Percentiles rank a stretch among this genome's conserved stretches.
Conservation (phyloP, 2,797 vertebrate genomes). For the Sparidentex hasta region DNA sequence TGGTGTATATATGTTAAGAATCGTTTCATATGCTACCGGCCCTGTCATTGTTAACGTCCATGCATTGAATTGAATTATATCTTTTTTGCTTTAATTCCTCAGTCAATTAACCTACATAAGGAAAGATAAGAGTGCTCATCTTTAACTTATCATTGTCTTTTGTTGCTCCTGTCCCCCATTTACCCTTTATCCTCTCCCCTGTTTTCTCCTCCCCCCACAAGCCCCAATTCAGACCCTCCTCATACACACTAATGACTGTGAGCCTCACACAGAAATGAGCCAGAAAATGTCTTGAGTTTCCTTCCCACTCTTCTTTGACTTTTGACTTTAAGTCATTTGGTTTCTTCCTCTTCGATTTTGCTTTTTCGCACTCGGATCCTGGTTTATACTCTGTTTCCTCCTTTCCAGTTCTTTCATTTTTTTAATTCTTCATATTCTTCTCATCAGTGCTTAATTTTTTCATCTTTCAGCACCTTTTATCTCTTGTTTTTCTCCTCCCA, state of each 20-base stretch:
- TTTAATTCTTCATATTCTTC: slow-evolving; percentile 3
- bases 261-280: not conserved
- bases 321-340: not conserved
- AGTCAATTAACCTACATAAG: slow-evolving; percentile 85
- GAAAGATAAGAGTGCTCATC: slow-evolving; percentile 68
- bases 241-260: not conserved
- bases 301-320: not conserved
- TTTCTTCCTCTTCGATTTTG: not conserved
- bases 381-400: not conserved
- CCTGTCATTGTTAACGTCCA: slow-evolving; percentile 75
- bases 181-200: slow-evolving; percentile 48
- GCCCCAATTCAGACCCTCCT: not conserved
- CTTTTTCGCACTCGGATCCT: not conserved
- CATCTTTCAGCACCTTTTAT: slow-evolving; percentile 5
- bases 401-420: not conserved
- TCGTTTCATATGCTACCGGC: slow-evolving; percentile 73
- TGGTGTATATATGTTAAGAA: slow-evolving; percentile 64
- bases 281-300: not conserved
- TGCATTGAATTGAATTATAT: slow-evolving; percentile 78
- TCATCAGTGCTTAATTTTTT: not conserved
- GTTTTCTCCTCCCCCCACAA: not conserved
- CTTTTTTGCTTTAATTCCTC: slow-evolving; percentile 77
- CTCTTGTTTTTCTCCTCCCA: slow-evolving; percentile 23
- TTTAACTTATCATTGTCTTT: slow-evolving; percentile 76
- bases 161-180: slow-evolving; percentile 71